phyloP scores from a whole-genome alignment of 2,113 vertebrate genomes.

The Sturnus vulgaris region DNA sequence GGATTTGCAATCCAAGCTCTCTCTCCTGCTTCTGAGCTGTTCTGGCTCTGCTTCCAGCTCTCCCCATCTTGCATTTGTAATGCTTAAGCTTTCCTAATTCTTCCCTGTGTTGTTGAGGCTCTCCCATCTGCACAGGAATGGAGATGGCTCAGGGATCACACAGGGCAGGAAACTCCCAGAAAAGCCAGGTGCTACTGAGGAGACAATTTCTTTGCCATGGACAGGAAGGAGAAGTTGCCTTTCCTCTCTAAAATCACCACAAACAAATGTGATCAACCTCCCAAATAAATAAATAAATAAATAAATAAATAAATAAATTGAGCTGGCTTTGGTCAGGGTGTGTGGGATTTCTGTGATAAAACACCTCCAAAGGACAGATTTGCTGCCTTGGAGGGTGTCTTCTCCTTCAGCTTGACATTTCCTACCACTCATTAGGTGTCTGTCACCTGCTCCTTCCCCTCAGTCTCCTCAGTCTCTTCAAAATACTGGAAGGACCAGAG shows the following conservation, averaged over 20 bases:
- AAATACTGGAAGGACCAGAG: neutral
- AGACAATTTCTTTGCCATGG: neutral
- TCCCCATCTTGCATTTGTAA: neutral
- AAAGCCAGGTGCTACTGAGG: neutral
- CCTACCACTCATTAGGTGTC: neutral
- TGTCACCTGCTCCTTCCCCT: neutral
- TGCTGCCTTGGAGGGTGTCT: neutral
- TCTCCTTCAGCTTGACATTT: neutral
- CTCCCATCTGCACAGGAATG: neutral
- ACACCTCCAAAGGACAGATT: neutral
- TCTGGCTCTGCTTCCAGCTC: neutral
- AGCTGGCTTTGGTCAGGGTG: neutral
- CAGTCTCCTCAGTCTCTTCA: neutral
- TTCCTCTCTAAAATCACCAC: neutral
- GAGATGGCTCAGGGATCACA: neutral
- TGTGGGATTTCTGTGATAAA: neutral
- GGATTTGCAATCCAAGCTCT: neutral
- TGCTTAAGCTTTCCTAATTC: neutral
- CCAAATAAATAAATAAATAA: neutral
- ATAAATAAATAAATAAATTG: neutral
- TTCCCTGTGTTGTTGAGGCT: neutral
- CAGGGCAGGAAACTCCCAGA: neutral
- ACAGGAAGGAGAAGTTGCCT: neutral
- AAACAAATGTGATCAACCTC: accelerated
- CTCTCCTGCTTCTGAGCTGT: neutral